These are phyloP conservation scores for Ctenopoma kingsleyae DNA, from an alignment of 2,797 vertebrate species.

Conservation along the genomic window DNA sequence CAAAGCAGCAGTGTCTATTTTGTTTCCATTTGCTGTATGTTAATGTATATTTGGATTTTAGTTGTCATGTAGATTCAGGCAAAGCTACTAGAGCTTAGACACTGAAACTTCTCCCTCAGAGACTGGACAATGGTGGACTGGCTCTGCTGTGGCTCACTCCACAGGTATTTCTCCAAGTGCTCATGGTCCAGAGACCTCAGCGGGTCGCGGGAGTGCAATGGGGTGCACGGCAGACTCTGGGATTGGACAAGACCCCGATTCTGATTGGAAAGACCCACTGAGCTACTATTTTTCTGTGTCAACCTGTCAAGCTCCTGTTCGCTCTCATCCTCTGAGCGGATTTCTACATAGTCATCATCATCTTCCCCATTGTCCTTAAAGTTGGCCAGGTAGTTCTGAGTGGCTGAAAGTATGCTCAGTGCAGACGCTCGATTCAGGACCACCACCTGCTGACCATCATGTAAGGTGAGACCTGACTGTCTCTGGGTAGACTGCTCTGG, in stretches of 20 bases:
- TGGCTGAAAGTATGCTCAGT: slow-evolving; percentile 89
- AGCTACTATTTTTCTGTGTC: slow-evolving; percentile 26
- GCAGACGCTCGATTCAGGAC: slow-evolving; percentile 88
- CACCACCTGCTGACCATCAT: slow-evolving; percentile 93
- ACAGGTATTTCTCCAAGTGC: slow-evolving; percentile 92
- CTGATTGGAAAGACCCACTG: slow-evolving; percentile 27
- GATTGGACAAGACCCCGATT: slow-evolving; percentile 63
- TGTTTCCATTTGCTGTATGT: slow-evolving; percentile 42
- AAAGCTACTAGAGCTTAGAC: slow-evolving; percentile 98
- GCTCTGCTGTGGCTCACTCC: slow-evolving; percentile 90
- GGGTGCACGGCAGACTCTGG: slow-evolving; percentile 81
- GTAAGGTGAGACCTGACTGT: slow-evolving; percentile 90
- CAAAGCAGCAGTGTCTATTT: slow-evolving; percentile 62
- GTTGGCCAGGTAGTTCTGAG: slow-evolving; percentile 95
- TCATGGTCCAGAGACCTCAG: slow-evolving; percentile 82
- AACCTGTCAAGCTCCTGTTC: slow-evolving; percentile 71
- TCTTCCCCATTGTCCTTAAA: slow-evolving; percentile 94
- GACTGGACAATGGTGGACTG: slow-evolving; percentile 96
- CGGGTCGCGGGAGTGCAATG: slow-evolving; percentile 76
- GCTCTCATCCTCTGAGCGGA: slow-evolving; percentile 94
- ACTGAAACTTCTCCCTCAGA: slow-evolving; percentile 96
- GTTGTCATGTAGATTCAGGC: slow-evolving; percentile 79
- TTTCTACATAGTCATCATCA: slow-evolving; percentile 97
- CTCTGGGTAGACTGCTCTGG: slow-evolving; percentile 80
- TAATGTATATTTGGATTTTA: slow-evolving; percentile 57